A percentile compares a stretch with the other conserved stretches of the same genome.
Conservation (phyloP, 2,113 vertebrate genomes). For the Daphoenositta chrysoptera region DNA sequence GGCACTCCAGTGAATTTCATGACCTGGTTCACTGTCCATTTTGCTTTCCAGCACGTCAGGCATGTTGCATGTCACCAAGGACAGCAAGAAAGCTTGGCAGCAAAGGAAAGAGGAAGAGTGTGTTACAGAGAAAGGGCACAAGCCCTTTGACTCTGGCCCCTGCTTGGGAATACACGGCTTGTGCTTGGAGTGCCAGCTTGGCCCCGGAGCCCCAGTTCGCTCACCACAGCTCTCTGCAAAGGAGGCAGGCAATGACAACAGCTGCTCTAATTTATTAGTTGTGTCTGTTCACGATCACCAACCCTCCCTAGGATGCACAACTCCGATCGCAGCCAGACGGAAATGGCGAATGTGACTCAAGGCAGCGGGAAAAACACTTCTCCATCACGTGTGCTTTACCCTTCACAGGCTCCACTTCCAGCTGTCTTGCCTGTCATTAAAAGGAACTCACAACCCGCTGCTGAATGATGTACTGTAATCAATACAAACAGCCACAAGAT, state of each 20-base stretch:
- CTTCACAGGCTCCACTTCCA: background rate
- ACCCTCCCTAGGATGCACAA: rapidly evolving
- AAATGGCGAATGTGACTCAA: rapidly evolving
- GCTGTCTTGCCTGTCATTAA: background rate
- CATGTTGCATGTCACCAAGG: rapidly evolving
- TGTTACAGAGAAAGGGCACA: background rate
- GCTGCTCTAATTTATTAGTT: background rate
- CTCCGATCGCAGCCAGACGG: background rate
- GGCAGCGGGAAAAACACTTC: background rate
- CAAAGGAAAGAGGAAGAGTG: background rate
- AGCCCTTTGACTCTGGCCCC: background rate
- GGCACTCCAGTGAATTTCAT: background rate
- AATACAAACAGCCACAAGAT: background rate
- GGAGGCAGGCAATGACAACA: background rate
- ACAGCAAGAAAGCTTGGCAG: background rate
- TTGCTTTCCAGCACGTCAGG: background rate
- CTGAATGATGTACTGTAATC: background rate
- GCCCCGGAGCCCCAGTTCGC: background rate
- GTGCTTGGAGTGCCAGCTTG: background rate
- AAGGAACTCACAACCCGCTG: background rate
- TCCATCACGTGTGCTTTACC: background rate
- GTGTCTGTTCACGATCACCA: background rate
- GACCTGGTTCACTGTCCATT: background rate
- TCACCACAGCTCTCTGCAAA: background rate
- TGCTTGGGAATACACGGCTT: background rate